Percentiles rank a stretch among this genome's conserved stretches.
Conservation (phyloP, 2,888 invertebrate genomes). For the Andrena haemorrhoa region DNA sequence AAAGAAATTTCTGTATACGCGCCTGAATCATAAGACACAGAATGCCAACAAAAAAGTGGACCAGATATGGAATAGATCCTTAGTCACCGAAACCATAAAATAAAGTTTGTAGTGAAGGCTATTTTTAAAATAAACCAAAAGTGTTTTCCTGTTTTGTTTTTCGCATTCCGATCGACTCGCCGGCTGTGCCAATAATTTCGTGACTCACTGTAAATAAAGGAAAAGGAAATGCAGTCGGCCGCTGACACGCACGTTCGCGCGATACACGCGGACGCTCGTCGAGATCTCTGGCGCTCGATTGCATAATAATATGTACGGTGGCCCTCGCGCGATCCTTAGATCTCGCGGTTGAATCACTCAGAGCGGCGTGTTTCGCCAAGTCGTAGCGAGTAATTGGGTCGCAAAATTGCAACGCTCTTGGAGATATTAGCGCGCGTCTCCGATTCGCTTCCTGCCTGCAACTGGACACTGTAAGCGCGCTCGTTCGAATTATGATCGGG, state of each 20-base stretch:
- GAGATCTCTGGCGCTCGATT: constrained; percentile 50
- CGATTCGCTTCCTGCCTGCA: constrained; percentile 40
- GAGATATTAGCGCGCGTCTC: constrained; percentile 7
- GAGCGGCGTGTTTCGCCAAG: constrained; percentile 20
- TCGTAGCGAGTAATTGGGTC: constrained; percentile 44
- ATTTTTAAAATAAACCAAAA: too few relatives aligned
- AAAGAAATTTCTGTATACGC: too few relatives aligned
- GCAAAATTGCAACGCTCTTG: not conserved
- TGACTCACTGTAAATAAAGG: not conserved
- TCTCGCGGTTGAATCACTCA: constrained; percentile 52
- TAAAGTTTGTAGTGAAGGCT: too few relatives aligned
- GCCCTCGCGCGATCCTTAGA: constrained; percentile 14
- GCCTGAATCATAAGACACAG: too few relatives aligned
- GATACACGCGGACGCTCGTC: constrained; percentile 35
- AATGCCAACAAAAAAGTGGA: too few relatives aligned
- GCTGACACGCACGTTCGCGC: constrained; percentile 33
- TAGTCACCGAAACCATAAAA: too few relatives aligned
- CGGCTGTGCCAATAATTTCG: too few relatives aligned
- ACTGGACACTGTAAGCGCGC: constrained; percentile 30
- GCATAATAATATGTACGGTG: constrained; percentile 50
- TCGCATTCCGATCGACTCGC: too few relatives aligned
- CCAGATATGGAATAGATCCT: too few relatives aligned
- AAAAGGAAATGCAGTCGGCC: not conserved
- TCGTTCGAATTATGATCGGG: constrained; percentile 10
- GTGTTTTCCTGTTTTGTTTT: too few relatives aligned